Evolutionary conservation across 2,113 vertebrate species (phyloP).

Genomic region (Sminthopsis crassicaudata): DNA sequence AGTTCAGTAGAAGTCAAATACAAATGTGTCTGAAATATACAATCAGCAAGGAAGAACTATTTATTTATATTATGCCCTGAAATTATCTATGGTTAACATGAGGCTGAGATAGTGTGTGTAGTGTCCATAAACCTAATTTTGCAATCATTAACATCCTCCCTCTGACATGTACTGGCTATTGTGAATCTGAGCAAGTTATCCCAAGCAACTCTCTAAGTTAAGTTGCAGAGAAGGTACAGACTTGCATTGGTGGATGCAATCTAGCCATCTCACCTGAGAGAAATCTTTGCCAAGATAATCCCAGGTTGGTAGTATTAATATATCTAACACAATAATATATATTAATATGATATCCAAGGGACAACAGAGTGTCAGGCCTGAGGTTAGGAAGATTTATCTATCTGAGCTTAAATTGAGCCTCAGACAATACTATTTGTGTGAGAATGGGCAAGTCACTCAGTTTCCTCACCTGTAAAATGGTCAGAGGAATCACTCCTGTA

Average conservation of each 20-base stretch:
- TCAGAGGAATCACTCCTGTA: not conserved
- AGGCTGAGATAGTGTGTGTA: not conserved
- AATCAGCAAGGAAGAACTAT: not conserved
- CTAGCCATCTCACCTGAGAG: not conserved
- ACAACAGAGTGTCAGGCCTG: too few species aligned
- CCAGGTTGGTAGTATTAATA: not conserved
- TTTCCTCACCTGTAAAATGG: not conserved
- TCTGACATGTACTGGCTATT: not conserved
- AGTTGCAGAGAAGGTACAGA: not conserved
- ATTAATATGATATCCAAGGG: not conserved
- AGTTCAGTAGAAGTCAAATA: slow-evolving; percentile 27
- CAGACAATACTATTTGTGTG: not conserved
- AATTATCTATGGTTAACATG: not conserved
- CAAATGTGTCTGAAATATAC: slow-evolving; percentile 22
- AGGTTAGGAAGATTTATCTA: not conserved
- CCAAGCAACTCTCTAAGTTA: not conserved
- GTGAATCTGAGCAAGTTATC: not conserved
- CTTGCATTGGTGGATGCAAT: not conserved
- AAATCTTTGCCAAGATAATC: not conserved
- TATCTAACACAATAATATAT: not conserved
- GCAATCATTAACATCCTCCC: not conserved
- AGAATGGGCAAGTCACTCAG: not conserved
- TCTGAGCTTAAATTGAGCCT: not conserved
- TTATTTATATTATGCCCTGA: slow-evolving; percentile 13
- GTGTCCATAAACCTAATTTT: not conserved